Conservation (phyloP, 2,888 invertebrate genomes). For the Ectemnius lituratus region DNA sequence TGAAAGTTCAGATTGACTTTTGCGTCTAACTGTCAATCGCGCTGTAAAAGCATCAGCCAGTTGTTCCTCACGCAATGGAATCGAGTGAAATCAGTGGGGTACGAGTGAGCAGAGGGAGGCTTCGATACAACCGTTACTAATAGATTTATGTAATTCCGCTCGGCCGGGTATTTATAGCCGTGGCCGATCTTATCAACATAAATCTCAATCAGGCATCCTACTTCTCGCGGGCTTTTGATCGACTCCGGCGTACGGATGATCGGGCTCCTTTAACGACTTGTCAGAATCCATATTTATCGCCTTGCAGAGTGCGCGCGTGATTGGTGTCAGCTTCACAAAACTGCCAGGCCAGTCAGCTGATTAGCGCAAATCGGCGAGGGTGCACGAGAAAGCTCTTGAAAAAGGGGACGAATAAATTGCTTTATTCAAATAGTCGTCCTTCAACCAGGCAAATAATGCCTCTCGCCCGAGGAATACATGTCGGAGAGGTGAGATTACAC, state of each 20-base stretch:
- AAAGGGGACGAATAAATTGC: constrained; percentile 39
- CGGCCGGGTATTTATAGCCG: constrained; percentile 39
- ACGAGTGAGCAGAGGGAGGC: background rate
- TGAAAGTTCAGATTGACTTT: background rate
- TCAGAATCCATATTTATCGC: constrained; percentile 60
- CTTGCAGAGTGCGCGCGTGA: constrained; percentile 38
- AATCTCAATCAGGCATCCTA: constrained; percentile 59
- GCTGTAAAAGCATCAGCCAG: background rate
- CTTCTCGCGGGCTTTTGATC: constrained; percentile 51
- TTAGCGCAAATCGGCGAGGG: constrained; percentile 58
- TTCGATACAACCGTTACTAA: constrained; percentile 28
- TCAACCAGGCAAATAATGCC: background rate
- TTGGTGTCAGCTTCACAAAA: constrained; percentile 52
- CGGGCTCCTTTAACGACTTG: constrained; percentile 52
- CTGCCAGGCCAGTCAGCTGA: constrained; percentile 39
- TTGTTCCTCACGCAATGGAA: background rate
- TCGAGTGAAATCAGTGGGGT: background rate
- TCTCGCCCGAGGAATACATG: background rate
- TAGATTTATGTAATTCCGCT: constrained; percentile 52
- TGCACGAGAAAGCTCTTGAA: constrained; percentile 21
- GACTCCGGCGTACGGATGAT: constrained; percentile 36
- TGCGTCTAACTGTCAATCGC: background rate
- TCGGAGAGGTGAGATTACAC: background rate
- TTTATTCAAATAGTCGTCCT: constrained; percentile 35
- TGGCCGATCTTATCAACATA: constrained; percentile 57